Percentiles rank a stretch among this genome's conserved stretches.
Conservation (phyloP, 2,113 vertebrate species). For the Cebidichthys violaceus region DNA sequence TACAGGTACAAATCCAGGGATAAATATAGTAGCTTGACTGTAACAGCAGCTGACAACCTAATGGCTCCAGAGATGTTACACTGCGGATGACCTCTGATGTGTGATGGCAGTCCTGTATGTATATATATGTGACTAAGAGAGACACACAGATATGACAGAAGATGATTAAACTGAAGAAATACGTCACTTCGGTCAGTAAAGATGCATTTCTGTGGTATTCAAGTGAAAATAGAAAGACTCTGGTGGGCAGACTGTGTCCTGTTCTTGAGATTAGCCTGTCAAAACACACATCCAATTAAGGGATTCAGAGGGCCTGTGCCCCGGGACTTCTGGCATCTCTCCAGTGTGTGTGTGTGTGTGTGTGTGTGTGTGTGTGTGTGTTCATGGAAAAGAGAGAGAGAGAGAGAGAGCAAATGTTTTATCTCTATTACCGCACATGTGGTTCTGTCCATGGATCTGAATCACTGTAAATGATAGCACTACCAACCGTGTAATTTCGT, state of each 20-base stretch:
- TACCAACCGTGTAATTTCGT: constrained; percentile 58
- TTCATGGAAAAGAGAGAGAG: constrained; percentile 4
- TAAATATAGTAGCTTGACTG: background rate
- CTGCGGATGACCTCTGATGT: constrained; percentile 18
- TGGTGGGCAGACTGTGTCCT: constrained; percentile 64
- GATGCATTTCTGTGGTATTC: constrained; percentile 38
- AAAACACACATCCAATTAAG: constrained; percentile 78
- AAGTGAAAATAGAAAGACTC: constrained; percentile 47
- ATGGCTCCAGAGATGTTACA: constrained; percentile 2
- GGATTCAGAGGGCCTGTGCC: constrained; percentile 64
- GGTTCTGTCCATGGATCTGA: constrained; percentile 57
- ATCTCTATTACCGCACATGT: constrained; percentile 71
- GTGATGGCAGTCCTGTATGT: background rate
- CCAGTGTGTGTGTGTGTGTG: constrained; percentile 17
- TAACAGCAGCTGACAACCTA: constrained; percentile 3
- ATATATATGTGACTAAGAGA: constrained; percentile 6
- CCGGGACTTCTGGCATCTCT: constrained; percentile 48
- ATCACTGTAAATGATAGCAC: constrained; percentile 61
- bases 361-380: background rate
- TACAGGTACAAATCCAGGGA: too few species aligned
- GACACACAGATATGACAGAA: constrained; percentile 15
- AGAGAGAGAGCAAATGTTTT: constrained; percentile 46
- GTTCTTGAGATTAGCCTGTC: constrained; percentile 70
- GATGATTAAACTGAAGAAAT: constrained; percentile 54
- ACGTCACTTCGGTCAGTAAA: constrained; percentile 54